Evolutionary conservation across 2,797 vertebrate species (phyloP).

Genomic region (Luscinia megarhynchos): DNA sequence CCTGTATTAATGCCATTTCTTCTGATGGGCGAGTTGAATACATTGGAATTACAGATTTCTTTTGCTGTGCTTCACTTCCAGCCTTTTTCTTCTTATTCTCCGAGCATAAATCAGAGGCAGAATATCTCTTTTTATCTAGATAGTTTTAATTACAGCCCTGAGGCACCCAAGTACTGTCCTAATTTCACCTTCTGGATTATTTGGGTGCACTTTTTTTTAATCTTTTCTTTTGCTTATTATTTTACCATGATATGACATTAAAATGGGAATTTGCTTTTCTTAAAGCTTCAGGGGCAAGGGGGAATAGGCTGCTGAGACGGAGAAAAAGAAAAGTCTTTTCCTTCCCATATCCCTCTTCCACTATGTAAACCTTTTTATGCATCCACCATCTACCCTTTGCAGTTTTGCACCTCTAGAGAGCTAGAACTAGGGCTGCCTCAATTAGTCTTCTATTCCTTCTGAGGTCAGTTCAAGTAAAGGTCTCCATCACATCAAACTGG

Average conservation of each 20-base stretch:
- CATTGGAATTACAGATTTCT: conserved; percentile 70
- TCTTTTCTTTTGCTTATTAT: neutral
- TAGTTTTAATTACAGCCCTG: conserved; percentile 74
- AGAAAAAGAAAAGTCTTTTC: neutral
- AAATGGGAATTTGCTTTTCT: conserved; percentile 23
- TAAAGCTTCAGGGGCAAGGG: neutral
- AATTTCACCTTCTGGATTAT: conserved; percentile 67
- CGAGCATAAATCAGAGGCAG: conserved; percentile 63
- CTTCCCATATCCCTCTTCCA: neutral
- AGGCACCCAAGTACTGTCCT: conserved; percentile 49
- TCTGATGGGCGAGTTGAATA: conserved; percentile 74
- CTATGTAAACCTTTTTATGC: conserved; percentile 47
- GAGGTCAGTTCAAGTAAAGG: conserved; percentile 59
- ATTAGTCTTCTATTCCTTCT: conserved; percentile 56
- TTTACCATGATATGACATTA: conserved; percentile 9
- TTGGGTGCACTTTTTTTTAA: conserved; percentile 25
- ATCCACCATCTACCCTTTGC: conserved; percentile 30
- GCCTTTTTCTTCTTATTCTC: neutral
- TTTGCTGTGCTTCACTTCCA: conserved; percentile 65
- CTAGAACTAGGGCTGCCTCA: conserved; percentile 23
- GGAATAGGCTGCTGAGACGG: neutral
- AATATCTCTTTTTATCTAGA: conserved; percentile 61
- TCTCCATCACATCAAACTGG: conserved; percentile 45
- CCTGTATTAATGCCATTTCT: conserved; percentile 83
- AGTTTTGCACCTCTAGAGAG: conserved; percentile 46